Conservation (phyloP, 2,113 vertebrate species). For the Sander vitreus region DNA sequence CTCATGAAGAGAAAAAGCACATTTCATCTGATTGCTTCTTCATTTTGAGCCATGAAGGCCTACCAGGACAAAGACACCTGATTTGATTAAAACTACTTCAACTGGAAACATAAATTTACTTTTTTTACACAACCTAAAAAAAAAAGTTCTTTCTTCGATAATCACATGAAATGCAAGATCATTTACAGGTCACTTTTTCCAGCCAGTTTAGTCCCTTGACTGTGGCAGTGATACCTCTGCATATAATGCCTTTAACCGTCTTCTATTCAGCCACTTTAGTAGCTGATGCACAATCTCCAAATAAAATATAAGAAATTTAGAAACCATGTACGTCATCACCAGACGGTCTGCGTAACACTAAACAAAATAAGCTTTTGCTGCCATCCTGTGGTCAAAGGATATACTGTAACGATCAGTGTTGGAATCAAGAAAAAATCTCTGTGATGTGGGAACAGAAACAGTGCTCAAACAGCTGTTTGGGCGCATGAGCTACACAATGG, state of each 20-base stretch:
- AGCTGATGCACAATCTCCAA: not conserved
- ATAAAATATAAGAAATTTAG: not conserved
- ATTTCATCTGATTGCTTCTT: not conserved
- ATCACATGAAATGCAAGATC: not conserved
- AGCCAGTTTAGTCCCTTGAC: not conserved
- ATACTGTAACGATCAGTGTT: not conserved
- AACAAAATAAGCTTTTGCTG: constrained; percentile 54
- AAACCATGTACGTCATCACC: not conserved
- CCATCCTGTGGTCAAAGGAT: constrained; percentile 60
- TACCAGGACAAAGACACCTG: not conserved
- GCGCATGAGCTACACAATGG: not conserved
- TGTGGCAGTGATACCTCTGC: not conserved
- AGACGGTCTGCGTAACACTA: not conserved
- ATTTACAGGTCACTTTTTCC: not conserved
- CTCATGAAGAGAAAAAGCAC: not conserved
- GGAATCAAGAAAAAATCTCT: not conserved
- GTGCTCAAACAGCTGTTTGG: not conserved
- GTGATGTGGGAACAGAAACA: not conserved
- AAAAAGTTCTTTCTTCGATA: not conserved
- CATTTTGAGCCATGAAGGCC: not conserved
- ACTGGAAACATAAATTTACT: not conserved
- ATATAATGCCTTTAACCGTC: not conserved
- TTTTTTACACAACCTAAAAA: not conserved
- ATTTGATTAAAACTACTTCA: not conserved
- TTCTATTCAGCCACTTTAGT: not conserved